Base-by-base conservation (phyloP, 2,113 vertebrate species). In the Phoenicopterus ruber region DNA sequence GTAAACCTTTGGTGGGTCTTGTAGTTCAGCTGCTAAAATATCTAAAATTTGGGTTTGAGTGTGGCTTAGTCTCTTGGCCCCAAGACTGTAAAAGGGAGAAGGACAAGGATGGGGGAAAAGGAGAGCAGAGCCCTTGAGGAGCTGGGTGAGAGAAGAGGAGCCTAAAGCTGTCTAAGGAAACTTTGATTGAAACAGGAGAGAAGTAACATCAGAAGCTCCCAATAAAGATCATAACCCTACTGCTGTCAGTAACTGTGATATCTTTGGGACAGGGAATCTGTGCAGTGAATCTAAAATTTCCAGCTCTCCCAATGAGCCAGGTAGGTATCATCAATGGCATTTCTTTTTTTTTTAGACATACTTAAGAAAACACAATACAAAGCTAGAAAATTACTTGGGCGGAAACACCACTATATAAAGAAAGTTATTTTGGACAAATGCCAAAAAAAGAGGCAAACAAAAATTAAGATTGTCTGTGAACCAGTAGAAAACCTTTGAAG, bases 401-500 rank as follows among this genome's bases (percentile, higher is more conserved):
- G 5, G 40, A 82, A 96, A 78, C 31, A 83, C 10, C 28, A 13
- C 36, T 77, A 26, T 62, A 61, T 42, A 79, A 89, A 63, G 11
- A 36, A 83, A 78, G 50, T 31, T 82, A 58, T 29, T 90, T 91
- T 88, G 74, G 70, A 58, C 40, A 80, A 82, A 77, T 38, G 8
- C 62, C 2, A 2, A 62, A 82, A 85, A 82, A 50, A 87, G 29
- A 86, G 34, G 57, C 44, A 93, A 94, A 90, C 49, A 93, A 82
- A 96, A 95, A 90, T 93, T 87, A 85, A 90, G 61, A 73, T 28
- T 90, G 18, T 69, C 57, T 87, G 25, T 72, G 87, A 95, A 96
- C 34, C 31, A 76, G 52, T 40, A 49, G 61, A 89, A 94, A 94
- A 62, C 38, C 58, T 96, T 96, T 96, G 90, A 96, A 91, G 87